Base-by-base conservation (phyloP, 2,888 invertebrate species). In the Apamea monoglypha region DNA sequence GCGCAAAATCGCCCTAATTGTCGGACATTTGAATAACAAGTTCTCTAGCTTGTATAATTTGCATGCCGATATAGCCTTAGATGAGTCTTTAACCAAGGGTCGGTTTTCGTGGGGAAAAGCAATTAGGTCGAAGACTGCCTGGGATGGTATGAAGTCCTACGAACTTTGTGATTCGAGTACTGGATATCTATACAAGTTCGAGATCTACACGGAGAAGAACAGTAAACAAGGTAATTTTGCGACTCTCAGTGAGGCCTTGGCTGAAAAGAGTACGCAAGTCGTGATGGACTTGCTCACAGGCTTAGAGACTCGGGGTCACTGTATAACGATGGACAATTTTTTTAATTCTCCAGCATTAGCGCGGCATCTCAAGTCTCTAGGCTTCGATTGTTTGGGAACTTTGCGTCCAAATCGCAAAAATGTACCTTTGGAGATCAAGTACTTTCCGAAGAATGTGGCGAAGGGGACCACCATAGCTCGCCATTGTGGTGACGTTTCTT, bases 261-360 rank as follows among this genome's bases (percentile, higher is more conserved):
- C 36, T 67, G 8, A 25, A 67, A 67, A 67, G 1, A 67, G 36
- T 67, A n/a, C 66, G 16, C 66, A 67, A 67, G 1, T 67, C 40
- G 66, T 67, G 25, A 25, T 67, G 40, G n/a, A 40, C 66, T 67
- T 67, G 66, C 66, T 67, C 40, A 40, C 66, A n/a, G 66, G 70
- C 53, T 32, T 70, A 53, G 69, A 69, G 53, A 70, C 2, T 32
- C 53, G 32, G 32, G 70, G 70, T 16, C 70, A 70, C 14, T 53
- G 70, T 25, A 25, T 70, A 70, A 36, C 70, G 21, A 70, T 72
- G 72, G 72, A 61, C 18, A 72, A 72, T 44, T 72, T 72, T 61
- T 61, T 7, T 59, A 61, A 61, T 44, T 72, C 61, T 44, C 72
- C 61, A 21, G 59, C 40, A 12, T 61, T 72, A 61, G 72, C 59